Percentiles rank a stretch among this genome's conserved stretches.
These are phyloP conservation scores for Lethocerus indicus DNA, from an alignment of 1,140 invertebrate species.

Conservation along the genomic window DNA sequence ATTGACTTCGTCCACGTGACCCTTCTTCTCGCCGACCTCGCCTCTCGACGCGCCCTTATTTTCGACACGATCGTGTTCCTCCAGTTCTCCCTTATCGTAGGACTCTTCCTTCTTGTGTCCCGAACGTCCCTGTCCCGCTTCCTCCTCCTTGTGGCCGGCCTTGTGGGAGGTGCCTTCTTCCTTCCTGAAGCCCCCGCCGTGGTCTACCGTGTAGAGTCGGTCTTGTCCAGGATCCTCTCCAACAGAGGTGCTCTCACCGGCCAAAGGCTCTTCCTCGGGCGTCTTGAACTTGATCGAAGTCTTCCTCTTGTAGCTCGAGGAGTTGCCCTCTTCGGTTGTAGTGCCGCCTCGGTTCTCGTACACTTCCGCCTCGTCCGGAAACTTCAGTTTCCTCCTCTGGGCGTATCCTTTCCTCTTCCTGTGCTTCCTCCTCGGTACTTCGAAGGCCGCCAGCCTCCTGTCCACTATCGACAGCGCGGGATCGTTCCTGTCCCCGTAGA, in stretches of 20 bases:
- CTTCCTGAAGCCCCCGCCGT: not conserved
- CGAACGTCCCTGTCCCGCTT: constrained; percentile 23
- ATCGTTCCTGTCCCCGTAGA: constrained; percentile 8
- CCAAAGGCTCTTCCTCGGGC: not conserved
- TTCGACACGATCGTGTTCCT: constrained; percentile 18
- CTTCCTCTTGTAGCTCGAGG: not conserved
- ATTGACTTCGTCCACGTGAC: constrained; percentile 18
- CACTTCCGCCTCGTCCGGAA: constrained; percentile 1
- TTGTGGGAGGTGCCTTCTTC: not conserved
- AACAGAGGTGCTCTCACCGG: not conserved
- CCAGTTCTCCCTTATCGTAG: constrained; percentile 23
- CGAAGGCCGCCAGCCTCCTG: not conserved
- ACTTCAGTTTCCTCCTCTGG: constrained; percentile 1
- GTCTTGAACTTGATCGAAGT: not conserved
- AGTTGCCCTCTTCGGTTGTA: not conserved
- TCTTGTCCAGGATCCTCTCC: constrained; percentile 2
- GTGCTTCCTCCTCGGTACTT: not conserved
- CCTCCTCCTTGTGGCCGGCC: not conserved
- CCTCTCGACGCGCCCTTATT: constrained; percentile 17
- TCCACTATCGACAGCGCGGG: constrained; percentile 6
- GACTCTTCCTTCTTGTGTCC: constrained; percentile 33
- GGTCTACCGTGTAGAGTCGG: not conserved
- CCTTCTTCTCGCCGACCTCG: constrained; percentile 20
- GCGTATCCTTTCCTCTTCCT: not conserved
- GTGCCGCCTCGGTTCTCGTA: constrained; percentile 2